Percentiles rank a stretch among this genome's conserved stretches.
Conservation (phyloP, 2,888 invertebrate species). For the Tipula lateralis region DNA sequence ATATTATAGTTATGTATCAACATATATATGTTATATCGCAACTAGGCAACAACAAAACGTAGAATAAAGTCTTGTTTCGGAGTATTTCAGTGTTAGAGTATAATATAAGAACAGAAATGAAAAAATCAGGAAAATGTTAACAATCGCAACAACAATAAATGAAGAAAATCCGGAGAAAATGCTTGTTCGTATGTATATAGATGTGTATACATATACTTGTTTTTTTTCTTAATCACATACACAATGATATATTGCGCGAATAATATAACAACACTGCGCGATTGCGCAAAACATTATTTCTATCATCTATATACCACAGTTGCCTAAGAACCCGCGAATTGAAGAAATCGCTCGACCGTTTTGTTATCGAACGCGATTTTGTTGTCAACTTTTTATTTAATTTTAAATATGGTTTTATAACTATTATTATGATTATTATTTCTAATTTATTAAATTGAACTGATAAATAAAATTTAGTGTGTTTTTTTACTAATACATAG, state of each 20-base stretch:
- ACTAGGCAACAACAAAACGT: background rate
- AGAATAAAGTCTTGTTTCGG: background rate
- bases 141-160: conserved; percentile 11
- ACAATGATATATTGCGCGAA: conserved; percentile 29
- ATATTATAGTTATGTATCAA: background rate
- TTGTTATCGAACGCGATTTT: conserved; percentile 38
- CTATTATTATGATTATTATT: background rate
- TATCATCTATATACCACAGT: conserved; percentile 42
- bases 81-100: background rate
- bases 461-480: background rate
- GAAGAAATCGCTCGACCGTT: conserved; percentile 50
- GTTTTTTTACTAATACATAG: background rate
- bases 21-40: background rate
- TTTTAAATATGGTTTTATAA: conserved; percentile 19
- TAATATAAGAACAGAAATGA: background rate
- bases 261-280: conserved; percentile 27
- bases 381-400: conserved; percentile 26
- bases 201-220: background rate
- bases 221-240: background rate
- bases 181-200: background rate
- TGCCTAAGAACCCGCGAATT: conserved; percentile 52
- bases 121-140: conserved; percentile 19
- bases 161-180: conserved; percentile 19
- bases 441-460: background rate
- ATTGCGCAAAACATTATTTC: conserved; percentile 35